A percentile compares a stretch with the other conserved stretches of the same genome.
Conservation (phyloP, 2,113 vertebrate genomes). For the Phrynocephalus versicolor region DNA sequence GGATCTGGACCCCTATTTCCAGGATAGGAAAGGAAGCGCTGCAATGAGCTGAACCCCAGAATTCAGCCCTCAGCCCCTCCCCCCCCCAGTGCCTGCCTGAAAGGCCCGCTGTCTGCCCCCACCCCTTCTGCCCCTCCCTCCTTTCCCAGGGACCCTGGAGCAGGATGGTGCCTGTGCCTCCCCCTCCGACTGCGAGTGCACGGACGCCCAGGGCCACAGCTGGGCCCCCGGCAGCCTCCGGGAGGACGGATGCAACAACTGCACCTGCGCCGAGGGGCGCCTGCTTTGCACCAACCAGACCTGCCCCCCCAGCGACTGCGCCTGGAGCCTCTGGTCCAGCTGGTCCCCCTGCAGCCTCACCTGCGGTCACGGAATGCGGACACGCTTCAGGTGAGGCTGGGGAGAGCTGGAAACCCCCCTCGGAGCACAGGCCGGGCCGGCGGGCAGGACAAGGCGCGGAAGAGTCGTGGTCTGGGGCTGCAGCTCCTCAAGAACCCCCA, state of each 20-base stretch:
- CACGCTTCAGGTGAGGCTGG: slow-evolving; percentile 80
- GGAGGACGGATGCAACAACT: slow-evolving; percentile 81
- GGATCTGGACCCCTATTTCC: not conserved
- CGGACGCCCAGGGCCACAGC: slow-evolving; percentile 75
- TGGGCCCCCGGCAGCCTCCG: slow-evolving; percentile 85
- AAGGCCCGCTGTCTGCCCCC: too few relatives aligned
- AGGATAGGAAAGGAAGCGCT: not conserved
- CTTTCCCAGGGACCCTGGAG: slow-evolving; percentile 70
- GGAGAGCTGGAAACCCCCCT: too few relatives aligned
- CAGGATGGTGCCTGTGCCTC: slow-evolving; percentile 82
- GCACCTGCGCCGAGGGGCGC: slow-evolving; percentile 79
- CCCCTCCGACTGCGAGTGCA: slow-evolving; percentile 83
- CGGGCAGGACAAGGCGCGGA: too few relatives aligned
- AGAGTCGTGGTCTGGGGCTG: not conserved
- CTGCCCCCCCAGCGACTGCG: slow-evolving; percentile 71
- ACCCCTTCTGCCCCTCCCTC: too few relatives aligned
- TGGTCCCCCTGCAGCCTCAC: slow-evolving; percentile 85
- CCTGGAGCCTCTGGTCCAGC: slow-evolving; percentile 88
- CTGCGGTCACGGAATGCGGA: slow-evolving; percentile 78
- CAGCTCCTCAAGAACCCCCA: not conserved
- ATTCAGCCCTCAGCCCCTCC: not conserved
- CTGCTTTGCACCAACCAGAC: slow-evolving; percentile 77
- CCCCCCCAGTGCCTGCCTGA: not conserved
- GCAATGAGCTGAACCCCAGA: too few relatives aligned
- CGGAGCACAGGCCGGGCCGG: too few relatives aligned